Evolutionary conservation across 2,888 invertebrate genomes (phyloP), one percentile per base, ranked within the genome.

Genomic region (Ophion ellenae): DNA sequence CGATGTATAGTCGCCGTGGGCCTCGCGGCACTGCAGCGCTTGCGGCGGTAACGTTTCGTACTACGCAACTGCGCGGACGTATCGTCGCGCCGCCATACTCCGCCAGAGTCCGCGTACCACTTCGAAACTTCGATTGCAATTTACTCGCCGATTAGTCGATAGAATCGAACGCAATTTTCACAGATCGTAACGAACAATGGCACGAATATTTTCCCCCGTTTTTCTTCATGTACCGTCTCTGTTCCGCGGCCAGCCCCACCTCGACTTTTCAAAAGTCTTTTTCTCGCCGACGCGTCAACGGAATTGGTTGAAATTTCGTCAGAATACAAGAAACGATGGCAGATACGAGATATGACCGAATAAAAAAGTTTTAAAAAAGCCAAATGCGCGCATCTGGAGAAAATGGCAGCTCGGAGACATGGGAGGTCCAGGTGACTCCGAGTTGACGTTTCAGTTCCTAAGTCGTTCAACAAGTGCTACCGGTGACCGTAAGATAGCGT

Each of bases 381-480:
- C 32, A 4, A 32, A 32, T 4, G 32, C 32, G 4, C 10, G 36
- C 11, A 70, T 6, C n/a, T 24, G 5, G 47, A 53, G 28, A 6
- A 24, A 14, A 24, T 17, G 47, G 10, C n/a, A 64, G 32, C 24
- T 1, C 24, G 24, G 24, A 24, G 24, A 24, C 24, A 1, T 1
- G 24, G 24, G 24, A 24, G 24, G 24, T 24, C 32, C 32, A 4
- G 4, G 32, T 4, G 4, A 32, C 32, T 32, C 4, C 32, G 32
- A 4, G 32, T 32, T 4, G 4, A 32, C 32, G 32, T 32, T 32
- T 32, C 32, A 4, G 32, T 32, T 11, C 9, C 17, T 45, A 74
- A 67, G 24, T 32, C 32, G 57, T 66, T 64, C 66, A 76, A 76
- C 66, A 66, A 76, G 75, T 47, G 71, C 20, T 11, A 64, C 53